Evolutionary conservation across 2,888 invertebrate species (phyloP).

Genomic region (Yponomeuta cagnagella): DNA sequence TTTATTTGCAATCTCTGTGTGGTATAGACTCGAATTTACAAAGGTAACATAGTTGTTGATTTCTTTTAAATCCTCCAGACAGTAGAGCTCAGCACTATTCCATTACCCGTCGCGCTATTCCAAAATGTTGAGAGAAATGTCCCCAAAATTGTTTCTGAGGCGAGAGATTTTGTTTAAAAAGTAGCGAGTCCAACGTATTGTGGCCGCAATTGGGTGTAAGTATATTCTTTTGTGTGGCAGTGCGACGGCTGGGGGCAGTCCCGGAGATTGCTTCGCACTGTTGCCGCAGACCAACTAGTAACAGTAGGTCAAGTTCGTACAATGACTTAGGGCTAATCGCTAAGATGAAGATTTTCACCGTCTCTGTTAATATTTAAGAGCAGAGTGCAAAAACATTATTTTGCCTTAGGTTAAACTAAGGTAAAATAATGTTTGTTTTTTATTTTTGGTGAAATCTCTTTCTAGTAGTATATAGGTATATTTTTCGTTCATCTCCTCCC

Average conservation of each 20-base stretch:
- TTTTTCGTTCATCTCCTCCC: too few relatives aligned
- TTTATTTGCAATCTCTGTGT: too few relatives aligned
- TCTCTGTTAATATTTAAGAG: too few relatives aligned
- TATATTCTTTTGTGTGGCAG: background rate
- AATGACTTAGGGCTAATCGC: too few relatives aligned
- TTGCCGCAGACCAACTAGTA: background rate
- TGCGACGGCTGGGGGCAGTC: background rate
- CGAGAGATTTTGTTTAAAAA: background rate
- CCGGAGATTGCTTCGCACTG: background rate
- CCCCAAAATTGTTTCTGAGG: background rate
- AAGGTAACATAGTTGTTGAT: too few relatives aligned
- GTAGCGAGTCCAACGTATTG: background rate
- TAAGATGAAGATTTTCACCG: too few relatives aligned
- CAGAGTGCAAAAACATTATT: too few relatives aligned
- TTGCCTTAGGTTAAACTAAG: too few relatives aligned
- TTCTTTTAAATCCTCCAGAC: background rate
- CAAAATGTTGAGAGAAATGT: background rate
- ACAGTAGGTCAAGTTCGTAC: background rate
- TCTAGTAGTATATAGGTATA: too few relatives aligned
- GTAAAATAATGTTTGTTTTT: too few relatives aligned
- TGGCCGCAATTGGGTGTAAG: background rate
- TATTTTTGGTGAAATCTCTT: too few relatives aligned
- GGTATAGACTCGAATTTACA: too few relatives aligned
- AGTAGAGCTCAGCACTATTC: background rate
- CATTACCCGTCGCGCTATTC: background rate